Evolutionary conservation across 2,797 vertebrate genomes (phyloP), one percentile per base, ranked within the genome.

Genomic region (Psittacula echo): DNA sequence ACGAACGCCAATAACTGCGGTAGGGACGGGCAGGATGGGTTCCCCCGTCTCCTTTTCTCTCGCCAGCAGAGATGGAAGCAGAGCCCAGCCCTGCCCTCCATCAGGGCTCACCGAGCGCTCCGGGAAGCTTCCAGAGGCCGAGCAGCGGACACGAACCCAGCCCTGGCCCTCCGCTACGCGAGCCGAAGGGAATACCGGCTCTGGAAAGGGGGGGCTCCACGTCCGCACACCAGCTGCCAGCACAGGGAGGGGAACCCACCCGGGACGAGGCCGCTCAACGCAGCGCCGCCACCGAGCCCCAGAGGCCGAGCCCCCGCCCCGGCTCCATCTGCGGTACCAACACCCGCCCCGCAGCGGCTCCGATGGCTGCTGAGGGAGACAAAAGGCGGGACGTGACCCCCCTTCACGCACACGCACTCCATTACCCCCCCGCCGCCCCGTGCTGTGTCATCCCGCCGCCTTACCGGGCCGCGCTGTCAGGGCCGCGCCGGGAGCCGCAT

Each of bases 101-200:
- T 19, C 21, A 39, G 72, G 42, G 20, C 34, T 8, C 34, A 56
- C 60, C n/a, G 21, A 67, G 58, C 47, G 24, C 7, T 4, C 16
- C 7, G 80, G 81, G 88, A 85, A 93, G 91, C 42, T 91, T 95
- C 88, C 76, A 82, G 91, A 91, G 91, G 76, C 80, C 19, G 9
- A 82, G 15, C 21, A 4, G 42, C 32, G 7, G 7, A 15, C 5
- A 42, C 47, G 4, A 19, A 7, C 1, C 16, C 51, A 12, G 6
- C 45, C 44, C 10, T 5, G 12, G 22, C 62, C 22, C 51, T 7
- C 58, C 67, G 54, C 54, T 56, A 21, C 22, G 53, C 32, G 32
- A 56, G 32, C 4, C 32, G 53, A 56, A 54, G 53, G 30, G 19
- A 13, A 20, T 30, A 54, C 11, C 19, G 32, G 12, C 13, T 56